Base-by-base conservation (phyloP, 2,888 invertebrate species). In the Hirtodrosophila duncani region DNA sequence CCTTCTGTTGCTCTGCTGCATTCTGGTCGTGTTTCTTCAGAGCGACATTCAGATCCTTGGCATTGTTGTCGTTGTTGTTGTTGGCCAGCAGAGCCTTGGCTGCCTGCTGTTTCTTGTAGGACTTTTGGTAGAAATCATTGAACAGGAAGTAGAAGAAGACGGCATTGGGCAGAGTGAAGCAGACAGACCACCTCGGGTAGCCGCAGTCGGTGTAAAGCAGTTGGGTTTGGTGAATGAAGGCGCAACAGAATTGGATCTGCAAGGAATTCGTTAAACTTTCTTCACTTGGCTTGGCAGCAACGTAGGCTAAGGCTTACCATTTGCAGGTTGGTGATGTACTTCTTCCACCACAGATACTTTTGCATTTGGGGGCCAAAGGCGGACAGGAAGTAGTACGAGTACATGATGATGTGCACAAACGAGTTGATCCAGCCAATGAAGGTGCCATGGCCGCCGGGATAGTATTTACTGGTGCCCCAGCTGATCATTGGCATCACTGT, bases 371-470 rank as follows among this genome's bases (percentile, higher is more conserved):
- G 97, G 17, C 97, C 94, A 83, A 96, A 88, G 0, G 97, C 96
- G 0, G 98, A 92, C 46, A 97, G 84, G 88, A 97, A 89, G 81
- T 97, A 97, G 86, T 98, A 98, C 1, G 92, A 89, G 85, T 98
- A 98, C 97, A 98, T 98, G 67, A 98, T 90, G 63, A 97, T 93
- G 83, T 98, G 98, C 10, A 98, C 97, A 78, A 97, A 97, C 2
- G 96, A 94, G 88, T 98, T 98, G 67, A 97, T 92, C 56, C 94
- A 71, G 45, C 87, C 87, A 70, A 96, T 95, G 81, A 96, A 93
- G 2, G 97, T 96, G 16, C 96, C 96, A 86, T 98, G 97, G 0
- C 95, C 96, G 39, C 95, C 95, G 46, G 91, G 91, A 82, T 91
- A 93, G 84, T 94, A 97, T 86, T 96, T 96, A 8, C 95, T 94